Conservation (phyloP, 2,797 vertebrate species). For the Ceyx erithaca region DNA sequence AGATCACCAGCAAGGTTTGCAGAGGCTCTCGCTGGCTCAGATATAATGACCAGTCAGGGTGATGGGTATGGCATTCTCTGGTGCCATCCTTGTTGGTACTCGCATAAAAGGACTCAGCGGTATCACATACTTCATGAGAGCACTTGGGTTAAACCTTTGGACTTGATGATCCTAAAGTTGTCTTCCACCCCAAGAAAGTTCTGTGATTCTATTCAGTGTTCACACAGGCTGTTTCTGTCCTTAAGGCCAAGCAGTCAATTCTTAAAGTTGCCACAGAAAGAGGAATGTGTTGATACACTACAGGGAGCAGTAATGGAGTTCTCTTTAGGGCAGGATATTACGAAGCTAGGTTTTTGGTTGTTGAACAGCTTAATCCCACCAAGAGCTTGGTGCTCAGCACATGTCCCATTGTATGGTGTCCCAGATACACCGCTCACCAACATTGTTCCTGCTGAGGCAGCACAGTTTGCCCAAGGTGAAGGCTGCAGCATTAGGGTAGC, state of each 20-base stretch:
- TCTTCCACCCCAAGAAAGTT: background rate
- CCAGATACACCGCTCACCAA: background rate
- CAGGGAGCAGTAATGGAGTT: background rate
- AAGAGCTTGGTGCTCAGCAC: background rate
- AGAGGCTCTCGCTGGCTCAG: background rate
- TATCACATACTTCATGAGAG: background rate
- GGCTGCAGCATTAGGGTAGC: background rate
- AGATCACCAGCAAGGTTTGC: background rate
- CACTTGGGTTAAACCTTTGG: background rate
- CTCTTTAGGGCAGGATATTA: background rate
- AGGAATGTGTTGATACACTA: background rate
- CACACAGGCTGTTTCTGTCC: background rate
- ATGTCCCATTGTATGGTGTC: background rate
- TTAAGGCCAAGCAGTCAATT: rapidly evolving
- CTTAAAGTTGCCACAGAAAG: background rate
- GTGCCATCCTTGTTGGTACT: background rate
- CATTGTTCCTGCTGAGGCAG: background rate
- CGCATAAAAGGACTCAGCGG: background rate
- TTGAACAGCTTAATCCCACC: background rate
- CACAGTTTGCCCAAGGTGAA: background rate
- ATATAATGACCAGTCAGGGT: background rate
- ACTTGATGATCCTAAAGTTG: background rate
- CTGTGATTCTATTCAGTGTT: background rate
- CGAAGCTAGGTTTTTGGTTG: background rate
- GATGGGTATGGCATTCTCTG: background rate